These are phyloP conservation scores for Rhombomys opimus DNA, from an alignment of 2,113 vertebrate species.

Conservation along the genomic window DNA sequence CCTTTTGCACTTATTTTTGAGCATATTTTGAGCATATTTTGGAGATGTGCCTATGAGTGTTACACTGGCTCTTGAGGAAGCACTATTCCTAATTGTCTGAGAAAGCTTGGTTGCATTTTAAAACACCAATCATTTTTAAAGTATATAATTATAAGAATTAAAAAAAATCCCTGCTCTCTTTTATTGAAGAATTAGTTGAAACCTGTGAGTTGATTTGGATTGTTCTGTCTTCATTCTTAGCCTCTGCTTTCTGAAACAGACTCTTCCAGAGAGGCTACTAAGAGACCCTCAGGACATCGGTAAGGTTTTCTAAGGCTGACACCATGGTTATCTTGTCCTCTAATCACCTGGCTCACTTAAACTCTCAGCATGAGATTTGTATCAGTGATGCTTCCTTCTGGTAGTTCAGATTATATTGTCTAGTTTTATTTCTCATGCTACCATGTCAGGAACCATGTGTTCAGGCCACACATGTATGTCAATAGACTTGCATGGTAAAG, in stretches of 20 bases:
- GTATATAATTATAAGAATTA: background rate
- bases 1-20: no score
- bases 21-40: no score
- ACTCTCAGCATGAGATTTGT: background rate
- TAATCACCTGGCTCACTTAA: background rate
- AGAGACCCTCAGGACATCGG: background rate
- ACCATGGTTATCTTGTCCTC: background rate
- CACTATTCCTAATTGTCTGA: no score
- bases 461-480: background rate
- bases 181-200: background rate
- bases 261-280: fast-evolving
- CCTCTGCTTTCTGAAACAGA: background rate
- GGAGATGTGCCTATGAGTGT: no score
- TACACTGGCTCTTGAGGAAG: no score
- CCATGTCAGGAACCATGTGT: background rate
- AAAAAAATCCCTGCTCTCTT: background rate
- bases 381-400: background rate
- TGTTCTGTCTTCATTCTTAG: background rate
- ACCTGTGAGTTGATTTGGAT: background rate
- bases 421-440: slow-evolving; percentile 10
- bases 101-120: background rate
- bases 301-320: background rate
- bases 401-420: background rate
- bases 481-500: background rate
- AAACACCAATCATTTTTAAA: background rate